Base-by-base conservation (phyloP, 2,113 vertebrate genomes). In the Atherinomorus stipes region DNA sequence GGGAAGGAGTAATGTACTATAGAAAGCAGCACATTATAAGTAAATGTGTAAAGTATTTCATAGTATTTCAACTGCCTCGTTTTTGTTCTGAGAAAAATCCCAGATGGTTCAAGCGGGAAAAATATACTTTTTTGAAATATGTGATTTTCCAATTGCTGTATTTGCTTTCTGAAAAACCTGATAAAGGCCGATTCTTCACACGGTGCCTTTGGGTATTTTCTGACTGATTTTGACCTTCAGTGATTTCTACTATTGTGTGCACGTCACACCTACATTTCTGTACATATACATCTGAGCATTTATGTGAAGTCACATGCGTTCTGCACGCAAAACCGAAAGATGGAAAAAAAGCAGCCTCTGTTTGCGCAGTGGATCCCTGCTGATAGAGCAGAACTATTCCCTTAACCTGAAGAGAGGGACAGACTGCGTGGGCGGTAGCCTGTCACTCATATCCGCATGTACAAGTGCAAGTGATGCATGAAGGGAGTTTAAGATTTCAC, bases 381-480 rank as follows among this genome's bases (percentile, higher is more conserved):
- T 69, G 78, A 85, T 71, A 51, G 80, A 85, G 70, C 73, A 71
- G 50, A 76, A 71, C 31, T 76, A 45, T 87, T 84, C 70, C 60
- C 69, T 68, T 71, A 85, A 67, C 74, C 81, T 23, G 9, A 76
- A 74, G 68, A 70, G 81, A 70, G 52, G 80, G 79, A 73, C 64
- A 70, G 67, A 42, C 51, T 49, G 40, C 21, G 47, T 44, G 74
- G 74, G 83, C n/a, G 64, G 38, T 49, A 52, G 40, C 52, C 78
- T 88, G 88, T 85, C 89, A 89, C 10, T 89, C 89, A 91, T 42
- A 85, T 73, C 80, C 76, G 61, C 84, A 76, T 82, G 74, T 80
- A 74, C 64, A 63, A 47, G 23, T 53, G 11, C 59, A 64, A 90
- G 76, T 71, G 67, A 87, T 76, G 89, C 89, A 80, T 88, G 76